Conservation (phyloP, 2,888 invertebrate genomes). For the Drosophila anomalipes region DNA sequence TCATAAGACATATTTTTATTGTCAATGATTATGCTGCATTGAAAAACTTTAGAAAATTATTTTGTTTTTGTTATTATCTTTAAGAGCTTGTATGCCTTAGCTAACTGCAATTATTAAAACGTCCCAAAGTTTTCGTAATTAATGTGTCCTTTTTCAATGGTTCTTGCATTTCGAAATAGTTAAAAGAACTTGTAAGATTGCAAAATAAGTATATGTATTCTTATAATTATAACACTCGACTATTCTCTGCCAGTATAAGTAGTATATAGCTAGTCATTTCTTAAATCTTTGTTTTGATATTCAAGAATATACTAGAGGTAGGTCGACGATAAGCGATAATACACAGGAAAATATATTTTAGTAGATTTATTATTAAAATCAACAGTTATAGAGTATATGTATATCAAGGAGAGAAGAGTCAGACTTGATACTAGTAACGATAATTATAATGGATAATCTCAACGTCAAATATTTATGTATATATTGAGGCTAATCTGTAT, state of each 20-base stretch:
- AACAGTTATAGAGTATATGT: background rate
- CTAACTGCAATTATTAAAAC: conserved; percentile 11
- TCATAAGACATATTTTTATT: conserved; percentile 22
- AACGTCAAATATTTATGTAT: background rate
- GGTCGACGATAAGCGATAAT: background rate
- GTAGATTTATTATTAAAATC: background rate
- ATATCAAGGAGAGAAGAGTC: background rate
- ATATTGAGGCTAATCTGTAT: background rate
- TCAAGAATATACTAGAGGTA: background rate
- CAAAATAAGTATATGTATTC: conserved; percentile 1
- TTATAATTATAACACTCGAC: background rate
- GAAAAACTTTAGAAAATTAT: conserved; percentile 23
- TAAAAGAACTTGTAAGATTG: conserved; percentile 4
- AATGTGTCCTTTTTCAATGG: conserved; percentile 5
- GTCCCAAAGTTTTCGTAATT: conserved; percentile 7
- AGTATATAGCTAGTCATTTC: background rate
- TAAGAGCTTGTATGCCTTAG: conserved; percentile 42
- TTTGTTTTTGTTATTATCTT: conserved; percentile 11
- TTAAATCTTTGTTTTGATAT: background rate
- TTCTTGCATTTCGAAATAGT: background rate
- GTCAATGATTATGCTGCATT: conserved; percentile 25
- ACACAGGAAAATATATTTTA: background rate
- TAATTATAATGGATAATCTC: background rate
- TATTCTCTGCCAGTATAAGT: background rate
- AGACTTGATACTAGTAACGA: background rate